Conservation (phyloP, 2,888 invertebrate species). For the Blomia tropicalis region DNA sequence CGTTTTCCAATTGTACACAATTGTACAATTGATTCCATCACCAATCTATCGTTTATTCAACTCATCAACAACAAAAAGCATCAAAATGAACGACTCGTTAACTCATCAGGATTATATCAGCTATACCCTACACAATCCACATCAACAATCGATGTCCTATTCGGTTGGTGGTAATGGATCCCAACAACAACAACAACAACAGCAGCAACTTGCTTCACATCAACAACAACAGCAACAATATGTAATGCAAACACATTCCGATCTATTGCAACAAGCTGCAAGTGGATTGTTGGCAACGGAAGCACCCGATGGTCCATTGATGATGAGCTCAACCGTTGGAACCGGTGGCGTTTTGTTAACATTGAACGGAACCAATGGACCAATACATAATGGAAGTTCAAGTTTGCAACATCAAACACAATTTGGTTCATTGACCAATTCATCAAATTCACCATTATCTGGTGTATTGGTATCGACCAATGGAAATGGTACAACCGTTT, state of each 20-base stretch:
- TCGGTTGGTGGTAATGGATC: background rate
- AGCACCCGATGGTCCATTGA: background rate
- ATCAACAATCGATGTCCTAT: background rate
- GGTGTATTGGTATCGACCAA: background rate
- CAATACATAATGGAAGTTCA: conserved; percentile 3
- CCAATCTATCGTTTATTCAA: background rate
- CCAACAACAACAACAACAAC: background rate
- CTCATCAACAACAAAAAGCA: background rate
- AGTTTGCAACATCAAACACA: background rate
- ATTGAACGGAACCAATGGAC: background rate
- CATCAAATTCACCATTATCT: background rate
- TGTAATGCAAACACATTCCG: background rate
- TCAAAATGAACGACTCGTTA: conserved; percentile 11
- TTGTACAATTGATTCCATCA: background rate
- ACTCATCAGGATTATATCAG: conserved; percentile 1
- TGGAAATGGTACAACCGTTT: background rate
- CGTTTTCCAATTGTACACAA: background rate
- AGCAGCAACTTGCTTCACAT: background rate
- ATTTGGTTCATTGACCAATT: background rate
- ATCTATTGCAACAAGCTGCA: conserved; percentile 9
- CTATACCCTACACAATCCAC: background rate
- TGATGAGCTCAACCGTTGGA: background rate
- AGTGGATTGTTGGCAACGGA: conserved; percentile 5
- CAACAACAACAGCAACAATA: background rate
- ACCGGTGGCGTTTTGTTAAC: background rate